Evolutionary conservation across 2,888 invertebrate genomes (phyloP).

Genomic region (Zele albiditarsus): DNA sequence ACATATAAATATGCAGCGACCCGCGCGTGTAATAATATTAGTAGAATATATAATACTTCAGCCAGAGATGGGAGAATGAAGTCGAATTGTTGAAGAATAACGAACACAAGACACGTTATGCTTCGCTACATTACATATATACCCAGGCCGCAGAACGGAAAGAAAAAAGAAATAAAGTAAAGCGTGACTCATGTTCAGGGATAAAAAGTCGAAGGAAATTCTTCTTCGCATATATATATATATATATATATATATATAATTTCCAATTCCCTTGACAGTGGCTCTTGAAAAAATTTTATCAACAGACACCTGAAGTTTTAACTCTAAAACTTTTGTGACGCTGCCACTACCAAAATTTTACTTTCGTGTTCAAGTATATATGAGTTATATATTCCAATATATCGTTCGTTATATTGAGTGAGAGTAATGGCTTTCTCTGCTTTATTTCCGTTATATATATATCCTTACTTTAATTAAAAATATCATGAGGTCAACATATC

Average conservation of each 20-base stretch:
- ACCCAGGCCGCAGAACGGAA: not conserved
- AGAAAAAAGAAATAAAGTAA: not conserved
- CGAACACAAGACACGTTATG: not conserved
- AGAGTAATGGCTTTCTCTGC: not conserved
- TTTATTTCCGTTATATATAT: not conserved
- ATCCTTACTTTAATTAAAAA: not conserved
- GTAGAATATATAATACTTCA: no score
- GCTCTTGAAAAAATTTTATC: not conserved
- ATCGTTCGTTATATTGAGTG: not conserved
- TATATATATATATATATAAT: not conserved
- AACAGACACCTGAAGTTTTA: not conserved
- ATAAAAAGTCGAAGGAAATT: not conserved
- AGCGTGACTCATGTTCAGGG: not conserved
- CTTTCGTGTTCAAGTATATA: not conserved
- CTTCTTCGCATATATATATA: not conserved
- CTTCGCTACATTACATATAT: not conserved
- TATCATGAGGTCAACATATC: not conserved
- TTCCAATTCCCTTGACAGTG: not conserved
- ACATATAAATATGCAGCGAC: no score
- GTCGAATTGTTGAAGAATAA: not conserved
- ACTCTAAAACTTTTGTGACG: not conserved
- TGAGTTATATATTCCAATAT: not conserved
- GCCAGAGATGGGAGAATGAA: not conserved
- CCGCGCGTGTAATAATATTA: no score
- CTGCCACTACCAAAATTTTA: not conserved